These are phyloP conservation scores for Linepithema humile DNA, from an alignment of 1,140 invertebrate species.

Conservation along the genomic window DNA sequence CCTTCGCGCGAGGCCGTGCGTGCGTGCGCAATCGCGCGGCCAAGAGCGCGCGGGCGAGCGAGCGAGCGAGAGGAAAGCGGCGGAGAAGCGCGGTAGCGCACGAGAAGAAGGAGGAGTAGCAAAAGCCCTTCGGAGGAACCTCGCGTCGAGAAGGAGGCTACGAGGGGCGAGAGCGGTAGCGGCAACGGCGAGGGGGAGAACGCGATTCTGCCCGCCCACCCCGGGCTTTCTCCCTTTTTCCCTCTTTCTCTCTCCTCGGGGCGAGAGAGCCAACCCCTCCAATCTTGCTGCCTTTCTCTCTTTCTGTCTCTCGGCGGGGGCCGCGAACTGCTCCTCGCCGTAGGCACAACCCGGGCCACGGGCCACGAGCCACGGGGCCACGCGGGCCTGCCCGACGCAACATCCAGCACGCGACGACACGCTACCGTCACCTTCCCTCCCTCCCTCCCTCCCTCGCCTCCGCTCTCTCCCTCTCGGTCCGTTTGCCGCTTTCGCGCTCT, in stretches of 20 bases:
- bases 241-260: neutral
- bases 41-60: neutral
- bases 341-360: constrained; percentile 51
- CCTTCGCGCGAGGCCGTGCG: neutral
- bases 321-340: constrained; percentile 21
- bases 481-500: neutral
- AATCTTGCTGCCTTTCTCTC: neutral
- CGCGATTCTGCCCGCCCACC: constrained; percentile 47
- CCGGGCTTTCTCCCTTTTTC: neutral
- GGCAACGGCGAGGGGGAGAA: constrained; percentile 6
- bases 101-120: neutral
- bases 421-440: constrained; percentile 67
- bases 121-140: constrained; percentile 10
- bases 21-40: neutral
- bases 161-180: neutral
- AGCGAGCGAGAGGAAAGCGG: neutral
- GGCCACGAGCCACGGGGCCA: constrained; percentile 58
- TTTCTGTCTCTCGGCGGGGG: constrained; percentile 16
- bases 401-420: constrained; percentile 73
- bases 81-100: neutral
- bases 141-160: neutral
- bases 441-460: neutral
- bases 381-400: constrained; percentile 56
- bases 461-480: neutral
- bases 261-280: constrained; percentile 25